Base-by-base conservation (phyloP, 2,113 vertebrate genomes). In the Amphilophus citrinellus region DNA sequence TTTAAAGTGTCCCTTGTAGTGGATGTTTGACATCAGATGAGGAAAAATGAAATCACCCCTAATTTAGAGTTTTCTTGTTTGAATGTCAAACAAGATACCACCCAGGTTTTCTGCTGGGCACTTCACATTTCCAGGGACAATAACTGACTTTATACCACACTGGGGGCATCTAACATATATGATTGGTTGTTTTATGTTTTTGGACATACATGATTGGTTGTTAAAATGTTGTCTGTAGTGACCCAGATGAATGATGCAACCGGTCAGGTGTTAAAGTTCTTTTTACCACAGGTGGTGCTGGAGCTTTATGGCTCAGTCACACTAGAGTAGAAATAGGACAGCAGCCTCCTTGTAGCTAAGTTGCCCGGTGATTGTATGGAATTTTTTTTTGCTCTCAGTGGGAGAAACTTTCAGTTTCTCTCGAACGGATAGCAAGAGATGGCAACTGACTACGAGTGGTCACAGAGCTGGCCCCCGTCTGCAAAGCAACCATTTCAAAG, bases 401-500 rank as follows among this genome's bases (percentile, higher is more conserved):
- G 7, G 7, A 2, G 39, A 10, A 42, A 42, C 39, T 42, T 42
- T 42, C 10, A 44, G n/a, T 27, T 27, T 27, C 27, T 27, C 27
- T 27, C 2, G 27, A 27, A 27, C 27, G 2, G 27, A 27, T 27
- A 27, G 27, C 27, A 27, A 27, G 27, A 27, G 27, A 27, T 27
- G 27, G 27, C 27, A 27, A 27, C 27, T 27, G 27, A 27, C 27
- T 27, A 27, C 2, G 27, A 27, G 27, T 27, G 44, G 63, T 44
- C 6, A n/a, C 37, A 24, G 63, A 44, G n/a, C 63, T 44, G 37
- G 13, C 9, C 63, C 37, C 37, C 37, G 24, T 44, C 37, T 66
- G 24, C 13, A 20, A 66, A 66, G 63, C n/a, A 66, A 44, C 63
- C n/a, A 44, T 66, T 66, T 44, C 39, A 66, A 66, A 66, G 63